Evolutionary conservation across 2,888 invertebrate species (phyloP).

Genomic region (Helobdella robusta): DNA sequence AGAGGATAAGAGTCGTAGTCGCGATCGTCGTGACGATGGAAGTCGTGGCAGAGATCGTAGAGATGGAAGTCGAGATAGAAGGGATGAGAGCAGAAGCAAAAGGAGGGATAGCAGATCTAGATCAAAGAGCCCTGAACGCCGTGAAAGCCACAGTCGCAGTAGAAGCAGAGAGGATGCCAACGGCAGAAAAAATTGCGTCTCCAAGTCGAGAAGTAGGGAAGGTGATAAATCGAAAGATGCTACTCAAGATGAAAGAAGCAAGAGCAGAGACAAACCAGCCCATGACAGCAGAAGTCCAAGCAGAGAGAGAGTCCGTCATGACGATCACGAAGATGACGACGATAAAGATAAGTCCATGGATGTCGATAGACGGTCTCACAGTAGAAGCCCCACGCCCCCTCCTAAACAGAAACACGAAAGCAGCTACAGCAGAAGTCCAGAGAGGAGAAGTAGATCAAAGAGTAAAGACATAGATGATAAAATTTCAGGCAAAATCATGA

Average conservation of each 20-base stretch:
- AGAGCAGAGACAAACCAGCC: no score
- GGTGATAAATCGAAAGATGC: not conserved
- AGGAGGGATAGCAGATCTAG: constrained; percentile 24
- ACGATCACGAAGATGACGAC: not conserved
- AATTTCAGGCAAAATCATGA: no score
- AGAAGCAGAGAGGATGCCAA: constrained; percentile 8
- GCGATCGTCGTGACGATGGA: constrained; percentile 11
- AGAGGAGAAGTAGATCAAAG: constrained; percentile 5
- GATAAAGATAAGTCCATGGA: no score
- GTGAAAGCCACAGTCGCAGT: constrained; percentile 8
- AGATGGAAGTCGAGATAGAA: constrained; percentile 21
- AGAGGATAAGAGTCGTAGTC: constrained; percentile 22
- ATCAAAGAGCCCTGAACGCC: not conserved
- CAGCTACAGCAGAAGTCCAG: not conserved
- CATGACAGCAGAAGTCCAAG: constrained; percentile 11
- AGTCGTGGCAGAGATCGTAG: constrained; percentile 15
- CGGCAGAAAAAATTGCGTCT: not conserved
- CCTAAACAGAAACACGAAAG: not conserved
- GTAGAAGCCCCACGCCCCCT: no score
- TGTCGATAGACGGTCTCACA: no score
- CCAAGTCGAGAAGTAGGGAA: constrained; percentile 11
- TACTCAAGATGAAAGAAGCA: no score
- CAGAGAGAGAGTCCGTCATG: constrained; percentile 2
- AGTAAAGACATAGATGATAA: no score
- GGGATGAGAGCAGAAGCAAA: constrained; percentile 6